These are phyloP conservation scores for Xylota sylvarum DNA, from an alignment of 2,888 invertebrate species.

Conservation along the genomic window DNA sequence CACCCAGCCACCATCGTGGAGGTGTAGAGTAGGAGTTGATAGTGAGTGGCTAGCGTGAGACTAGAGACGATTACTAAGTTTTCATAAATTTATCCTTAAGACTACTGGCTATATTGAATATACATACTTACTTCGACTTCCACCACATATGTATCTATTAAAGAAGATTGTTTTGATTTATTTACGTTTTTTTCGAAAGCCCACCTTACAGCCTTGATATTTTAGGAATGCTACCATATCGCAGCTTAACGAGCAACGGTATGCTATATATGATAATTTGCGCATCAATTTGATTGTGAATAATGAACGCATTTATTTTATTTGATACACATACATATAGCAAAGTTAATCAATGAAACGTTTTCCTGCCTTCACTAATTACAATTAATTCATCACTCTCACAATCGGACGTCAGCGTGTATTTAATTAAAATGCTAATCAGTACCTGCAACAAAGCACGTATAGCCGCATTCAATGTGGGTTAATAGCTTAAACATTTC, in stretches of 20 bases:
- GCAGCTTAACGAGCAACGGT: neutral
- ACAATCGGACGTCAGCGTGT: conserved; percentile 9
- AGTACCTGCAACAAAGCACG: conserved; percentile 14
- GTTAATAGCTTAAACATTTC: conserved; percentile 24
- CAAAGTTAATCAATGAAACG: neutral
- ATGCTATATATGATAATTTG: neutral
- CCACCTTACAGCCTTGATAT: no score
- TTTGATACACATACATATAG: neutral
- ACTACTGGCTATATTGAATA: no score
- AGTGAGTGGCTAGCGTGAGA: no score
- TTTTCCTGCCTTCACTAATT: neutral
- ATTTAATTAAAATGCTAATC: conserved; percentile 29
- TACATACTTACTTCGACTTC: no score
- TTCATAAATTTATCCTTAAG: no score
- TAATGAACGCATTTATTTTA: neutral
- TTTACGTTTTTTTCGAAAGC: no score
- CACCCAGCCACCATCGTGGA: no score
- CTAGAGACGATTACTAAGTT: no score
- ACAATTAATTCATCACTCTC: conserved; percentile 13
- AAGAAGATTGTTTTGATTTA: no score
- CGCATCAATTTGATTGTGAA: neutral
- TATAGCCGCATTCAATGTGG: conserved; percentile 13
- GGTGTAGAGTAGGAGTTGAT: no score
- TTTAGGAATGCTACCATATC: no score
- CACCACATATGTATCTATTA: no score